phyloP scores from a whole-genome alignment of 2,797 vertebrate species.

The Decapterus maruadsi region DNA sequence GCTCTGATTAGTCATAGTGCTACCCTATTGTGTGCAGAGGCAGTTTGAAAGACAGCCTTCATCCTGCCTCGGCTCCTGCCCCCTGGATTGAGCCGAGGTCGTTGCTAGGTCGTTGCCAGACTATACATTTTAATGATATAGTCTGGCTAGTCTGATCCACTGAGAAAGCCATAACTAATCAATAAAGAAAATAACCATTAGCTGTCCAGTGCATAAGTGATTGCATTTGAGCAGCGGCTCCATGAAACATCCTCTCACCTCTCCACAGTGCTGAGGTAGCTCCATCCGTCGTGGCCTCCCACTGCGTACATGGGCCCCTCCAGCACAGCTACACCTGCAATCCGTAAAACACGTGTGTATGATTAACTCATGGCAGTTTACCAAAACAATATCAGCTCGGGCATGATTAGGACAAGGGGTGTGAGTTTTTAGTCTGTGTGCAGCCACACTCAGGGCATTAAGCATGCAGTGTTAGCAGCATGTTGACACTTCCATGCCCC shows the following conservation, averaged over 20 bases:
- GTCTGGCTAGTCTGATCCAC: neutral
- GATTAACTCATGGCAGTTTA: constrained; percentile 33
- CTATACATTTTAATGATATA: too few relatives aligned
- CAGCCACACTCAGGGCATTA: constrained; percentile 30
- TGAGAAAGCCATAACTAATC: neutral
- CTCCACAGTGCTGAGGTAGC: constrained; percentile 97
- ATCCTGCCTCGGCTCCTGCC: too few relatives aligned
- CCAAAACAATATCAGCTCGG: constrained; percentile 30
- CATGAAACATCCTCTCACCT: constrained; percentile 80
- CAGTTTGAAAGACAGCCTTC: too few relatives aligned
- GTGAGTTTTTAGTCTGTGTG: constrained; percentile 34
- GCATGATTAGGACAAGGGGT: constrained; percentile 15
- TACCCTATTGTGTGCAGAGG: too few relatives aligned
- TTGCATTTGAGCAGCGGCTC: neutral
- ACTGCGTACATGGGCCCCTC: constrained; percentile 99
- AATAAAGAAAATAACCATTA: neutral
- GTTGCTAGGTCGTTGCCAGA: too few relatives aligned
- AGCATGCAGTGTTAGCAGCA: constrained; percentile 50
- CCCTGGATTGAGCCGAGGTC: too few relatives aligned
- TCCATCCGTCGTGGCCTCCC: constrained; percentile 98
- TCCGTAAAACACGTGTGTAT: constrained; percentile 16
- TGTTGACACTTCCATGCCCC: constrained; percentile 50
- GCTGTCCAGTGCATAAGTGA: neutral
- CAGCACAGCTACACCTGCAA: constrained; percentile 93
- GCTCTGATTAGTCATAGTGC: too few relatives aligned